These are phyloP conservation scores for Alosa sapidissima DNA, from an alignment of 2,797 vertebrate genomes.

Conservation along the genomic window DNA sequence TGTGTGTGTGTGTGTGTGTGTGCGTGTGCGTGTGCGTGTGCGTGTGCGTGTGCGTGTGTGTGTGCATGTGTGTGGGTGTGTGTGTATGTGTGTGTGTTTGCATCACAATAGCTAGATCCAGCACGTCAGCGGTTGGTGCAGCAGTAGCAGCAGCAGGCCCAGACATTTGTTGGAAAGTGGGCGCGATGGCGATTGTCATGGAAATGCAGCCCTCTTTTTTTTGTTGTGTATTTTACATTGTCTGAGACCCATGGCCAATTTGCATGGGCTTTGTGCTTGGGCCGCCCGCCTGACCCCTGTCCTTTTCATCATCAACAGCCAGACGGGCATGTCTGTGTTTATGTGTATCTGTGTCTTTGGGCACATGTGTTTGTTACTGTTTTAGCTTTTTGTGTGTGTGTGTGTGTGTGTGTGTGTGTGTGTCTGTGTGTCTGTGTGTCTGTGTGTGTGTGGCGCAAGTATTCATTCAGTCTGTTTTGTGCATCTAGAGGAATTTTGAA, in stretches of 20 bases:
- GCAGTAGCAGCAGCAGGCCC: slow-evolving; percentile 26
- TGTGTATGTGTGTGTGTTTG: slow-evolving; percentile 46
- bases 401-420: slow-evolving; percentile 48
- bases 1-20: not conserved
- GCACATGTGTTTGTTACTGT: slow-evolving; percentile 10
- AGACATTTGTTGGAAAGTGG: slow-evolving; percentile 13
- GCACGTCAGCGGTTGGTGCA: slow-evolving; percentile 28
- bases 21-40: not conserved
- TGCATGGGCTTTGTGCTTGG: slow-evolving; percentile 35
- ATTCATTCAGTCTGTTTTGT: too few relatives aligned
- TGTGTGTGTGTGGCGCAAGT: slow-evolving; percentile 25
- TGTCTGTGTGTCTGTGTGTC: too few relatives aligned
- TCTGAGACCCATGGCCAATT: slow-evolving; percentile 44
- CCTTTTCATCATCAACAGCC: slow-evolving; percentile 33
- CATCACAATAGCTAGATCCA: slow-evolving; percentile 21
- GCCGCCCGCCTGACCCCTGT: slow-evolving; percentile 20
- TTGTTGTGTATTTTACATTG: slow-evolving; percentile 27
- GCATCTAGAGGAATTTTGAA: too few relatives aligned
- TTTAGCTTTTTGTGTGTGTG: slow-evolving; percentile 31
- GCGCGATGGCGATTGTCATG: slow-evolving; percentile 54
- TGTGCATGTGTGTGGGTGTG: too few relatives aligned
- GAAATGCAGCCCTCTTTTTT: slow-evolving; percentile 45
- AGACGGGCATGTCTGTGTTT: not conserved
- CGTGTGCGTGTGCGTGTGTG: not conserved
- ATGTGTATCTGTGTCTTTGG: not conserved